These are phyloP conservation scores for Hippoglossus hippoglossus DNA, from an alignment of 2,797 vertebrate species.

Conservation along the genomic window DNA sequence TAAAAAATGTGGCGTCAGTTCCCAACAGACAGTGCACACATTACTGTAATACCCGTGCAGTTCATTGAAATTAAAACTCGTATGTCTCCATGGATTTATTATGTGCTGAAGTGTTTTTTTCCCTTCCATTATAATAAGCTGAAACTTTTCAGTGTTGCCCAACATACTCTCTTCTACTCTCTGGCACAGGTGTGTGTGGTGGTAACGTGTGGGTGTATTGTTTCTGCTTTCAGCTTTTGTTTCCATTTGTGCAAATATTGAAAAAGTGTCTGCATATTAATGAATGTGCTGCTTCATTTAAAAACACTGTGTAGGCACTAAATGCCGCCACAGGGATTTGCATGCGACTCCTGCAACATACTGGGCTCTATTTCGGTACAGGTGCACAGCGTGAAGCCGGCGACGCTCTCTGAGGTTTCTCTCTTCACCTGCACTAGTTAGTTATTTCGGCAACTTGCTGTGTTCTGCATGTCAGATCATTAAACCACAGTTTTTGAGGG, in stretches of 20 bases:
- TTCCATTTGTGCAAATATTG: neutral
- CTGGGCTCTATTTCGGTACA: neutral
- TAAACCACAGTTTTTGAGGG: neutral
- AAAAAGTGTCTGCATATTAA: neutral
- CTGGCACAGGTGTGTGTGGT: neutral
- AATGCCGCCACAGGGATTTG: neutral
- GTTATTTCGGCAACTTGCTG: neutral
- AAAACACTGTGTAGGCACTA: conserved; percentile 2
- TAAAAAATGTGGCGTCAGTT: conserved; percentile 33
- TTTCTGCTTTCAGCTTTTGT: neutral
- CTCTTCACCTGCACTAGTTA: conserved; percentile 6
- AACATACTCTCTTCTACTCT: no score
- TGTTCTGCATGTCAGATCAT: neutral
- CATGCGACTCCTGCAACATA: neutral
- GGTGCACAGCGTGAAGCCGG: neutral
- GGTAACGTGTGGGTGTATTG: neutral
- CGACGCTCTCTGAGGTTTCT: neutral
- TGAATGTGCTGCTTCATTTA: conserved; percentile 6
- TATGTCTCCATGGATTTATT: neutral
- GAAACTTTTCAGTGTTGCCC: neutral
- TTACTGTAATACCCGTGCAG: conserved; percentile 10
- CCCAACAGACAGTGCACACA: conserved; percentile 21
- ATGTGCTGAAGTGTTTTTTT: conserved; percentile 2
- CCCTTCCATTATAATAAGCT: neutral
- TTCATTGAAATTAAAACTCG: conserved; percentile 17